phyloP scores from a whole-genome alignment of 2,113 vertebrate genomes.

The Tautogolabrus adspersus region DNA sequence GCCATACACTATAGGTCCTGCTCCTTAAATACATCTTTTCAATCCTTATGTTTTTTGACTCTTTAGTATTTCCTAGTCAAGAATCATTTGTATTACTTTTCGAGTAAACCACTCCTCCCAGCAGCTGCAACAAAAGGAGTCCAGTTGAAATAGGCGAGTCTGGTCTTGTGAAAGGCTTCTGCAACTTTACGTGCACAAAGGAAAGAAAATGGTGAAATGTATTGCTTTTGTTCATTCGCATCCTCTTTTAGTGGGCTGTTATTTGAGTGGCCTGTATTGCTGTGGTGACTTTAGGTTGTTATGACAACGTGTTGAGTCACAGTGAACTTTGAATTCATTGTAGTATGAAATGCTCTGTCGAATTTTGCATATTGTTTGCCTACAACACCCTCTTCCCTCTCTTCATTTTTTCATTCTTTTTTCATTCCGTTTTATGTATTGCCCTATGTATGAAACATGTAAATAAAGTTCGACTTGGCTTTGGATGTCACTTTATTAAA shows the following conservation, averaged over 20 bases:
- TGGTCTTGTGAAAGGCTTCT: neutral
- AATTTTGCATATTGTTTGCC: neutral
- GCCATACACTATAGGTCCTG: neutral
- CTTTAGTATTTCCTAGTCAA: neutral
- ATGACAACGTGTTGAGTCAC: fast-evolving
- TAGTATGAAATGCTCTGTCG: fast-evolving
- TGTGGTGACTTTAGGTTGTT: neutral
- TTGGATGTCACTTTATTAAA: no score
- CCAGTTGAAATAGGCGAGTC: neutral
- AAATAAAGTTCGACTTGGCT: no score
- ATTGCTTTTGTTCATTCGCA: neutral
- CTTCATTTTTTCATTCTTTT: no score
- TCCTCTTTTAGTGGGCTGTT: neutral
- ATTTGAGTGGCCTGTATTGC: neutral
- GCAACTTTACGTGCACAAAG: fast-evolving
- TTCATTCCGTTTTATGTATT: no score
- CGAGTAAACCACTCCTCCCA: neutral
- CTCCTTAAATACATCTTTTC: neutral
- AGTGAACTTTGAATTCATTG: conserved; percentile 41
- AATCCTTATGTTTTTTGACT: neutral
- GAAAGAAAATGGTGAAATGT: fast-evolving
- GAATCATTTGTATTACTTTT: neutral
- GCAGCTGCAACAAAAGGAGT: neutral
- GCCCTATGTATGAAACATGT: no score
- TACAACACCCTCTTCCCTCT: neutral